These are phyloP conservation scores for Lasioglossum oenotherae DNA, from an alignment of 2,888 invertebrate species.

Conservation along the genomic window DNA sequence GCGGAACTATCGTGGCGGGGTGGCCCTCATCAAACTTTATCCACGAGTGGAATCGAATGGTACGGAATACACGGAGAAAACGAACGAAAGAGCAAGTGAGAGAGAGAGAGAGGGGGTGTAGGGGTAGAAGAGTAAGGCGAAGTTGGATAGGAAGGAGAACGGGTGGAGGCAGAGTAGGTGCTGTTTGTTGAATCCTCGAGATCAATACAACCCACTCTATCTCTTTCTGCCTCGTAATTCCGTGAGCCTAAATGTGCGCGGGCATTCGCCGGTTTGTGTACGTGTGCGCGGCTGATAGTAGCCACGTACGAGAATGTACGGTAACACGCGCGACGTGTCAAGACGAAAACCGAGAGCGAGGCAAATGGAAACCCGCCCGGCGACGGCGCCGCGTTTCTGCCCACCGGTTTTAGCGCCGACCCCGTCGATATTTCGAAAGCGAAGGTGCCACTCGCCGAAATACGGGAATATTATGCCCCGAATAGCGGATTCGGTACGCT, in stretches of 20 bases:
- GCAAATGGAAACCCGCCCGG: conserved; percentile 42
- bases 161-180: conserved; percentile 76
- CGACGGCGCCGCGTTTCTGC: conserved; percentile 17
- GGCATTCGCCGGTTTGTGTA: conserved; percentile 27
- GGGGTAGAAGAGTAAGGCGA: conserved; percentile 63
- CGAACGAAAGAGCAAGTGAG: conserved; percentile 50
- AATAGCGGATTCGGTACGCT: conserved; percentile 17
- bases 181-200: conserved; percentile 83
- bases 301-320: conserved; percentile 5
- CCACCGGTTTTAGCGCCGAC: conserved; percentile 37
- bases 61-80: conserved; percentile 51
- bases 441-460: conserved; percentile 17
- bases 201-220: conserved; percentile 81
- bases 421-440: conserved; percentile 56
- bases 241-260: conserved; percentile 61
- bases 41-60: conserved; percentile 64
- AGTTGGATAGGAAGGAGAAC: conserved; percentile 69
- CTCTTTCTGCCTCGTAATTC: conserved; percentile 73
- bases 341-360: conserved; percentile 33
- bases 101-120: conserved; percentile 42
- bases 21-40: conserved; percentile 65
- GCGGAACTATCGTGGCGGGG: conserved; percentile 61
- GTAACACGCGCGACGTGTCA: conserved; percentile 36
- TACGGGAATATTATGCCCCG: conserved; percentile 13
- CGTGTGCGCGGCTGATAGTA: not conserved